Conservation (phyloP, 2,797 vertebrate species). For the Sebastes hubbsi region DNA sequence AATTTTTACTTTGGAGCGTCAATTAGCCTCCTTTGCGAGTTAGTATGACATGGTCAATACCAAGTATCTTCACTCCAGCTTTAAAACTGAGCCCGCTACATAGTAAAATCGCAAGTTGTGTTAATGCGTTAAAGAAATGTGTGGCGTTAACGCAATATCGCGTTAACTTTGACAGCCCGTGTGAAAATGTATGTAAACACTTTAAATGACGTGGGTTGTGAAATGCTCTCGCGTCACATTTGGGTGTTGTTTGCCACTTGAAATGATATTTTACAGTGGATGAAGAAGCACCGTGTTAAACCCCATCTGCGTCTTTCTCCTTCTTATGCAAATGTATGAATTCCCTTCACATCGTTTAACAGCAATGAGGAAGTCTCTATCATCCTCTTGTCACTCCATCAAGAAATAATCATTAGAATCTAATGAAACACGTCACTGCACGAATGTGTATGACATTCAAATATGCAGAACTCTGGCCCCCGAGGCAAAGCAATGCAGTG, state of each 20-base stretch:
- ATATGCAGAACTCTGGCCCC: conserved; percentile 74
- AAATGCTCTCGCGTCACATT: conserved; percentile 41
- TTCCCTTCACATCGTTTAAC: conserved; percentile 70
- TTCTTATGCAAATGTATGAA: conserved; percentile 40
- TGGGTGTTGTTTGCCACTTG: conserved; percentile 21
- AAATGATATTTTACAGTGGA: conserved; percentile 39
- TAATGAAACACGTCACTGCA: conserved; percentile 74
- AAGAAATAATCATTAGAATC: conserved; percentile 83
- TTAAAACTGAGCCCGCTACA: too few species aligned
- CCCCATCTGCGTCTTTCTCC: conserved; percentile 17
- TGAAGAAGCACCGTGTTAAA: conserved; percentile 34
- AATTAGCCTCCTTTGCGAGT: too few species aligned
- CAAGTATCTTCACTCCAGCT: too few species aligned
- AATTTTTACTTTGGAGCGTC: too few species aligned
- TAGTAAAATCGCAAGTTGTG: too few species aligned
- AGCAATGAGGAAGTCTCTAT: conserved; percentile 71
- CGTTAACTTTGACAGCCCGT: too few species aligned
- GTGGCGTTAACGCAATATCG: too few species aligned
- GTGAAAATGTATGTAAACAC: neutral
- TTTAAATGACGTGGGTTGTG: conserved; percentile 8
- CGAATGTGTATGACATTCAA: conserved; percentile 84
- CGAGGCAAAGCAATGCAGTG: conserved; percentile 43
- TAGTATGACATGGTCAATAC: too few species aligned
- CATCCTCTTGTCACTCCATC: conserved; percentile 72
- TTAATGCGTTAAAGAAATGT: too few species aligned